Percentiles rank a stretch among this genome's conserved stretches.
phyloP scores from a whole-genome alignment of 1,140 invertebrate species.

The Dendroctonus valens region DNA sequence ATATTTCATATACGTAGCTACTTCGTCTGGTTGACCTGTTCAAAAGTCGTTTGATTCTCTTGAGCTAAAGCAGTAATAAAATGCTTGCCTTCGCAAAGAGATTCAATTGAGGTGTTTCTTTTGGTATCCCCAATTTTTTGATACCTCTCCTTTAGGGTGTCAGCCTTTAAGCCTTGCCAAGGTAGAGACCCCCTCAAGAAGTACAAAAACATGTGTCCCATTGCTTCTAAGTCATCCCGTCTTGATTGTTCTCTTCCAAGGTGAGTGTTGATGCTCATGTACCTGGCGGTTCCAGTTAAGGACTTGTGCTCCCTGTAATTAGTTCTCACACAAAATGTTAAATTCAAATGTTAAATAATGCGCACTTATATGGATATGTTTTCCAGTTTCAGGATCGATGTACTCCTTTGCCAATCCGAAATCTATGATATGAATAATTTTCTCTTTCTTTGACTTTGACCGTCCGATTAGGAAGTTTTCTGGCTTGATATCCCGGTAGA shows the following conservation, averaged over 20 bases:
- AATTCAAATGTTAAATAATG: background rate
- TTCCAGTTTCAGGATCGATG: conserved; percentile 70
- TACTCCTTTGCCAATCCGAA: conserved; percentile 82
- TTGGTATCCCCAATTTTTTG: conserved; percentile 99
- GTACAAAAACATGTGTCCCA: conserved; percentile 84
- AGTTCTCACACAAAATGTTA: background rate
- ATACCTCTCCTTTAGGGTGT: conserved; percentile 81
- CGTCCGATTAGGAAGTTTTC: conserved; percentile 79
- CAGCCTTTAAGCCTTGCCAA: conserved; percentile 80
- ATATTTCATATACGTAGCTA: conserved; percentile 85
- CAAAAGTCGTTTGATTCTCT: conserved; percentile 4
- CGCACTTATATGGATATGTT: conserved; percentile 69
- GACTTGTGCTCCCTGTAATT: conserved; percentile 66
- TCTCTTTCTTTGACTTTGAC: conserved; percentile 70
- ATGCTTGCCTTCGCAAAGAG: conserved; percentile 83
- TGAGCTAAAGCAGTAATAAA: conserved; percentile 44
- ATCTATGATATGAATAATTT: conserved; percentile 75
- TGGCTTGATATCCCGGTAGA: conserved; percentile 78
- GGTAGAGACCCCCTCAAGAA: conserved; percentile 74
- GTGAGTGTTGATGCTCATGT: conserved; percentile 95
- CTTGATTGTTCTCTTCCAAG: conserved; percentile 76
- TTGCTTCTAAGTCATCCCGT: conserved; percentile 74
- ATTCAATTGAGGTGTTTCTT: conserved; percentile 93
- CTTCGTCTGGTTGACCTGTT: conserved; percentile 83
- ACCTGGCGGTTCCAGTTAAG: conserved; percentile 71